Evolutionary conservation across 2,797 vertebrate genomes (phyloP), one percentile per base, ranked within the genome.

Genomic region (Ptychadena robeensis): DNA sequence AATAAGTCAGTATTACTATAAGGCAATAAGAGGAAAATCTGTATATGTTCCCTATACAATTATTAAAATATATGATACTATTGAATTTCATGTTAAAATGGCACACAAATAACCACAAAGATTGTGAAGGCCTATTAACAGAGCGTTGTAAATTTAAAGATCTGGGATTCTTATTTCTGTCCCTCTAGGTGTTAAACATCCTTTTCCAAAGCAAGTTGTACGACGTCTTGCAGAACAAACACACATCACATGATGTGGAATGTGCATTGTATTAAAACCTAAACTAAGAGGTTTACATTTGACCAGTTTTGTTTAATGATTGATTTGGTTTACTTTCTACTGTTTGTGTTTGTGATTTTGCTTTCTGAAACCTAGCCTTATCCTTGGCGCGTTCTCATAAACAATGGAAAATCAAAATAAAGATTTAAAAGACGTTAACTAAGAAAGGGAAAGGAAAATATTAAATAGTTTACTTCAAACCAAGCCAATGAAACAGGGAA

Each of bases 101-200:
- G 74, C 40, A 69, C 69, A 64, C 74, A 63, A 32, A 40, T 79
- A 65, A 80, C 77, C 82, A 35, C 67, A 80, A 74, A 70, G 30
- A 12, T 80, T 61, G 70, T 73, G 38, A 27, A 48, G 79, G 28
- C 66, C 72, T 31, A 27, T 71, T 83, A 34, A 22, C 61, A 79
- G 66, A 27, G 25, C 73, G 72, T 79, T 74, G 30, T 35, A 63
- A 74, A 73, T 63, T 71, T 74, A 64, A 84, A 64, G 74, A 73
- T 69, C 38, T 35, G 53, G 53, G 64, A 84, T 66, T 83, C 59
- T 35, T 12, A 9, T 74, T 80, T 63, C 70, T 68, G 11, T 74
- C 71, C 53, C 77, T 80, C 9, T 80, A 80, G 82, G 82, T 84
- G 82, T 80, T 59, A 80, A 69, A 74, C 48, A 74, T 67, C 53